phyloP scores from a whole-genome alignment of 1,140 invertebrate genomes.

The Dolichoris vasculosae region DNA sequence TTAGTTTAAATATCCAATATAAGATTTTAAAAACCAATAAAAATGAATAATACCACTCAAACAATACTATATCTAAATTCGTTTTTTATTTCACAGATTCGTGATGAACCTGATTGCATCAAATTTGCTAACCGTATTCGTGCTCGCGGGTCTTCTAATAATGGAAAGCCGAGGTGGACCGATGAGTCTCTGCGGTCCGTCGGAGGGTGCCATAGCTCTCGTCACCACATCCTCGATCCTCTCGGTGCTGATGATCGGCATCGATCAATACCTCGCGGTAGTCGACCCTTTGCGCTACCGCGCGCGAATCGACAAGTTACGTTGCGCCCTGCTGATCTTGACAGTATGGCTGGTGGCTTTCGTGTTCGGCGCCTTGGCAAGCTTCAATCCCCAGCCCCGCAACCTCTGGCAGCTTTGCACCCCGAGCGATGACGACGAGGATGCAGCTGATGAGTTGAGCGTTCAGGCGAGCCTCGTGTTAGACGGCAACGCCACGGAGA shows the following conservation, averaged over 20 bases:
- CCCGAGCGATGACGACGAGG: neutral
- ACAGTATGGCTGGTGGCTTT: constrained; percentile 80
- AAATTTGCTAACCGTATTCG: constrained; percentile 78
- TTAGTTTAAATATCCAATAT: too few relatives aligned
- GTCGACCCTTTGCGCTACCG: constrained; percentile 90
- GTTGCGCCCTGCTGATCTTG: constrained; percentile 81
- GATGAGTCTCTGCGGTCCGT: constrained; percentile 61
- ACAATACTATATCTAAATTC: neutral
- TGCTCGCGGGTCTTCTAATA: constrained; percentile 78
- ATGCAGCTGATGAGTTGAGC: neutral
- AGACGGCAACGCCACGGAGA: constrained; percentile 35
- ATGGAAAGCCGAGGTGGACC: constrained; percentile 65
- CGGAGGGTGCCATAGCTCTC: constrained; percentile 66
- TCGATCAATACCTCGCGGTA: constrained; percentile 91
- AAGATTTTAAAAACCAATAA: too few relatives aligned
- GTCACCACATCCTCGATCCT: constrained; percentile 76
- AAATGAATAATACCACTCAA: neutral
- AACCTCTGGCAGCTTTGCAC: constrained; percentile 74
- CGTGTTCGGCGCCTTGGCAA: constrained; percentile 75
- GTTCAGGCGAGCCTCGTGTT: constrained; percentile 44
- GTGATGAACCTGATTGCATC: constrained; percentile 81
- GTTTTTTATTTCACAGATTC: constrained; percentile 76
- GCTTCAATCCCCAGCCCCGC: constrained; percentile 74
- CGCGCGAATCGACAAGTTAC: constrained; percentile 82
- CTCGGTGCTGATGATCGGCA: constrained; percentile 86